These are phyloP conservation scores for Polyommatus iphigenia DNA, from an alignment of 2,888 invertebrate species.

Conservation along the genomic window DNA sequence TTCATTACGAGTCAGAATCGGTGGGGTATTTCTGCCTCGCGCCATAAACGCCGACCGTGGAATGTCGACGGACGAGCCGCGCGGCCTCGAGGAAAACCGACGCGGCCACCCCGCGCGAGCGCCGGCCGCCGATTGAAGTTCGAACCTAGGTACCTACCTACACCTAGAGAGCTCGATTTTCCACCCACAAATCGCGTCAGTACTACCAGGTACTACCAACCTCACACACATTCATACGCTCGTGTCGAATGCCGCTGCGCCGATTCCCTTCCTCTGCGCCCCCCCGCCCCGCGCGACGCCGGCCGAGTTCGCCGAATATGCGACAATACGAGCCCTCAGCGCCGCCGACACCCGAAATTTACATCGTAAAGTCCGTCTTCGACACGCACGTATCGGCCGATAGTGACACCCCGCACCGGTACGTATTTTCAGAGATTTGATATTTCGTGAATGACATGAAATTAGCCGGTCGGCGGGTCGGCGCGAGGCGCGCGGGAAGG, in stretches of 20 bases:
- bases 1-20: conserved; percentile 72
- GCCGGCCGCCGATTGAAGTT: conserved; percentile 57
- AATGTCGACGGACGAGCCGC: conserved; percentile 71
- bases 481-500: conserved; percentile 35
- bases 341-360: conserved; percentile 36
- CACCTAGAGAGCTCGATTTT: conserved; percentile 52
- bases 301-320: conserved; percentile 44
- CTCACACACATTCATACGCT: conserved; percentile 45
- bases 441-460: conserved; percentile 69
- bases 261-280: conserved; percentile 66
- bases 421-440: conserved; percentile 65
- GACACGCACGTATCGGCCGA: conserved; percentile 41
- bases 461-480: conserved; percentile 55
- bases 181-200: conserved; percentile 58
- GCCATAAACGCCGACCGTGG: conserved; percentile 69
- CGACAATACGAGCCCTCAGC: conserved; percentile 33
- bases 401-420: conserved; percentile 43
- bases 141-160: conserved; percentile 29
- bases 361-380: conserved; percentile 30
- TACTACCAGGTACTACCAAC: conserved; percentile 52
- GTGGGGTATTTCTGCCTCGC: conserved; percentile 73
- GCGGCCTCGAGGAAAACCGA: conserved; percentile 52
- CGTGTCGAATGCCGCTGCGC: conserved; percentile 61
- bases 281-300: conserved; percentile 58
- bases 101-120: conserved; percentile 48